Percentiles rank a stretch among this genome's conserved stretches.
These are phyloP conservation scores for Anadara kagoshimensis DNA, from an alignment of 1,140 invertebrate species.

Conservation along the genomic window DNA sequence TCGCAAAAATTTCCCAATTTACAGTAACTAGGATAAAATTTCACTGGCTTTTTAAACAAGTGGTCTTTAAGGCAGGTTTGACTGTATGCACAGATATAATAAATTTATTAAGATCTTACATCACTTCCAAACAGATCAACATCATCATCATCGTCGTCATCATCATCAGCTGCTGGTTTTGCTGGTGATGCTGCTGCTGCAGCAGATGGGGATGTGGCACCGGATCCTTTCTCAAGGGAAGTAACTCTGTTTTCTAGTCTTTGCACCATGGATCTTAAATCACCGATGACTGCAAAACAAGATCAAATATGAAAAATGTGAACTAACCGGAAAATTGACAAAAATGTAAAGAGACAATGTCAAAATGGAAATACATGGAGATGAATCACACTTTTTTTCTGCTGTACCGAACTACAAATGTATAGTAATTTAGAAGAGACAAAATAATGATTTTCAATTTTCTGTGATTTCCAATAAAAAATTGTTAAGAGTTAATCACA, in stretches of 20 bases:
- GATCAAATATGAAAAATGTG: neutral
- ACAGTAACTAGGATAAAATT: too few species aligned
- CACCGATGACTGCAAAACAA: conserved; percentile 40
- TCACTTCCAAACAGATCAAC: conserved; percentile 94
- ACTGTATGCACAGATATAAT: too few species aligned
- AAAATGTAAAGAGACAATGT: neutral
- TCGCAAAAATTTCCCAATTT: too few species aligned
- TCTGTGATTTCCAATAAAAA: too few species aligned
- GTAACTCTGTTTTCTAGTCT: conserved; percentile 47
- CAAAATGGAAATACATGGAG: too few species aligned
- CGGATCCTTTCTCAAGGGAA: conserved; percentile 37
- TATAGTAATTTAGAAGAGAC: too few species aligned
- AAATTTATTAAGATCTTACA: conserved; percentile 65
- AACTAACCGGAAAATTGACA: neutral
- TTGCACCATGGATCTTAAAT: conserved; percentile 39
- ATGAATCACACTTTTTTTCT: too few species aligned
- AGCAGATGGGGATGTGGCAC: conserved; percentile 11
- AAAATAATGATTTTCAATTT: too few species aligned
- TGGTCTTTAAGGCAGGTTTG: too few species aligned
- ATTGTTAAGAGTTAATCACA: too few species aligned
- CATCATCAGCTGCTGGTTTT: conserved; percentile 58
- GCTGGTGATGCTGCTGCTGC: conserved; percentile 10
- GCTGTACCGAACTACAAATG: too few species aligned
- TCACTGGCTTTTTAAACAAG: too few species aligned
- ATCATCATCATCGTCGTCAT: conserved; percentile 60